A percentile compares a stretch with the other conserved stretches of the same genome.
Evolutionary conservation across 2,797 vertebrate species (phyloP).

Genomic region (Knipowitschia caucasica): DNA sequence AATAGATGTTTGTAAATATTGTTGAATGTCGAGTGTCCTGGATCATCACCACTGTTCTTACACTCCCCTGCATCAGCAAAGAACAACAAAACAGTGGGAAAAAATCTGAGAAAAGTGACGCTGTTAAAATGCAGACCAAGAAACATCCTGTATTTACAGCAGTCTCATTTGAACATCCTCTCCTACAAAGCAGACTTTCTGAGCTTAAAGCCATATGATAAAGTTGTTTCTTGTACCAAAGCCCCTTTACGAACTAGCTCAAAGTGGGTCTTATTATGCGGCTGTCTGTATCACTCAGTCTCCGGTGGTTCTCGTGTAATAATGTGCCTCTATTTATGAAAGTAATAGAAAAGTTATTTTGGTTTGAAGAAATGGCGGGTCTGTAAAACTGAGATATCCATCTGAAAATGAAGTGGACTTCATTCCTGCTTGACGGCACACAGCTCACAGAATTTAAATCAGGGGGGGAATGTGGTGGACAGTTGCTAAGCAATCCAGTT

Average conservation of each 20-base stretch:
- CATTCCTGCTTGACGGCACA: conserved; percentile 35
- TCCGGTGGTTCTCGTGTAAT: conserved; percentile 38
- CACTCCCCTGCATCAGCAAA: too few species aligned
- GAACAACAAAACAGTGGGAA: too few species aligned
- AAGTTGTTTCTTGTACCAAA: background rate
- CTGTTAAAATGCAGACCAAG: too few species aligned
- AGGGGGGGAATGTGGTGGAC: conserved; percentile 36
- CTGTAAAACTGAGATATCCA: conserved; percentile 37
- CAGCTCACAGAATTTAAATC: conserved; percentile 54
- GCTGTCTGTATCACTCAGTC: conserved; percentile 24
- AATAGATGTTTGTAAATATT: too few species aligned
- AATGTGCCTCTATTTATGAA: conserved; percentile 41
- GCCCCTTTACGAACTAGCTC: background rate
- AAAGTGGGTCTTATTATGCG: conserved; percentile 26
- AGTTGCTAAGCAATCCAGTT: conserved; percentile 69
- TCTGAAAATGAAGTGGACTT: conserved; percentile 57
- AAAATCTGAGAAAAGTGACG: too few species aligned
- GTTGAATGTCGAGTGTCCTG: too few species aligned
- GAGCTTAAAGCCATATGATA: background rate
- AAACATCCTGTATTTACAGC: too few species aligned
- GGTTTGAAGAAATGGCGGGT: conserved; percentile 28
- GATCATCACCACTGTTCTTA: too few species aligned
- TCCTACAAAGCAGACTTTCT: background rate
- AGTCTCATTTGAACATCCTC: too few species aligned
- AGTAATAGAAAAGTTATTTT: conserved; percentile 53